Evolutionary conservation across 2,113 vertebrate species (phyloP), one percentile per base, ranked within the genome.

Genomic region (Chrysochloris asiatica): DNA sequence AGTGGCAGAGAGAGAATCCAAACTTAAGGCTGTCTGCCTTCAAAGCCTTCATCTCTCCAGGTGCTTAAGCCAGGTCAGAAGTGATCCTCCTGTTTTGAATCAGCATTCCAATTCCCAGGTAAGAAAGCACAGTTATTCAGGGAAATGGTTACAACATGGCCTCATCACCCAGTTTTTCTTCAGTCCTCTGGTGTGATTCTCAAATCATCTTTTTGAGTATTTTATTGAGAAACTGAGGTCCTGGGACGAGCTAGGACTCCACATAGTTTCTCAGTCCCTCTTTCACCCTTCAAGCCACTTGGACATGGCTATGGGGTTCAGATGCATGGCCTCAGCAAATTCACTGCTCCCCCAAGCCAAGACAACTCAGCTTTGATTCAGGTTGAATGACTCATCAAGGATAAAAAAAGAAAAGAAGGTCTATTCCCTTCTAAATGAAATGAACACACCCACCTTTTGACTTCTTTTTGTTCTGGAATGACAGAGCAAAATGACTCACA

Each of bases 381-480:
- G 79, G 36, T 28, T 79, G 59, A 50, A 65, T 88, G 79, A 94
- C 22, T 92, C 95, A 93, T 54, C 33, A 78, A 38, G 73, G 8
- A 72, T 30, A 76, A 88, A 89, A 38, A 94, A 56, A 95, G 83
- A 83, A 83, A 47, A 72, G 45, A 88, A 86, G 56, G 41, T 24
- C 69, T 56, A 41, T 12, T 89, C 19, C 65, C 56, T 71, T 26
- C 81, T n/a, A 26, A 56, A 63, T 54, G 48, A 88, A 86, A 84
- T 11, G 59, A 90, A 86, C 69, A 78, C 54, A 73, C 81, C 67
- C 38, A 86, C 80, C 36, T 86, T 88, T 79, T 65, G 71, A 72
- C 30, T 95, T 84, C 84, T 77, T 90, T 93, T 83, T 94, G 81
- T 89, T 92, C 91, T 91, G 45, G 84, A 89, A 61, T 83, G 71